Percentiles rank a stretch among this genome's conserved stretches.
phyloP scores from a whole-genome alignment of 2,797 vertebrate genomes.

The Neostethus bicornis region DNA sequence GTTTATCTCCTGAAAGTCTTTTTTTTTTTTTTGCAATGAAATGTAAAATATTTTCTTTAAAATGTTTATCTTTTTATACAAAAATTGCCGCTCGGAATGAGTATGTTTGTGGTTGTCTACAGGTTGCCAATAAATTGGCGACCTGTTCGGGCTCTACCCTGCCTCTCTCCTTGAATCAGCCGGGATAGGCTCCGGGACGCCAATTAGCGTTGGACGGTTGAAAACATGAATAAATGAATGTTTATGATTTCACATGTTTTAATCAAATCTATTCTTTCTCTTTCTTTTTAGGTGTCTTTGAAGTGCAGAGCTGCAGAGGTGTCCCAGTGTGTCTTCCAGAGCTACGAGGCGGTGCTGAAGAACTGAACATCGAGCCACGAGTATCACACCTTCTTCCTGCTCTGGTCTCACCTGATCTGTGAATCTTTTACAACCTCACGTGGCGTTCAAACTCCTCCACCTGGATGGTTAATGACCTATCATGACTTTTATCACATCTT shows the following conservation, averaged over 20 bases:
- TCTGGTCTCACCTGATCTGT: slow-evolving; percentile 6
- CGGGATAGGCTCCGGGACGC: too few species aligned
- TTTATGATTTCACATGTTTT: background rate
- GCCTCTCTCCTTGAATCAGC: too few species aligned
- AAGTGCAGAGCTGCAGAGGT: slow-evolving; percentile 95
- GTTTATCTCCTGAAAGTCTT: too few species aligned
- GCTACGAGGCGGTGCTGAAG: slow-evolving; percentile 92
- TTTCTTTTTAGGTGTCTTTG: slow-evolving; percentile 87
- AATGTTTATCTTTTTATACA: too few species aligned
- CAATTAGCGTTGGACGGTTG: too few species aligned
- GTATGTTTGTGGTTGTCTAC: too few species aligned
- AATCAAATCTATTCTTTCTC: slow-evolving; percentile 6
- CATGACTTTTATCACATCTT: slow-evolving; percentile 11
- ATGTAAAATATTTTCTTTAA: too few species aligned
- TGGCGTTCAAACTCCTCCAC: slow-evolving; percentile 22
- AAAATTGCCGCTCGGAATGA: too few species aligned
- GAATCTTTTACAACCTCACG: slow-evolving; percentile 11
- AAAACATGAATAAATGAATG: too few species aligned
- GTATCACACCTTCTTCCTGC: slow-evolving; percentile 7
- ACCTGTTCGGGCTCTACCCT: too few species aligned
- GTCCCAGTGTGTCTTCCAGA: slow-evolving; percentile 89
- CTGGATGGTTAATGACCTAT: slow-evolving; percentile 23
- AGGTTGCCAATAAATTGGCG: too few species aligned
- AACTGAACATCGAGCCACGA: slow-evolving; percentile 80
- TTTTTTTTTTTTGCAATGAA: too few species aligned